Conservation (phyloP, 37 sponge, comb jelly and placozoan species). For the Halisarca cf. caerulea region DNA sequence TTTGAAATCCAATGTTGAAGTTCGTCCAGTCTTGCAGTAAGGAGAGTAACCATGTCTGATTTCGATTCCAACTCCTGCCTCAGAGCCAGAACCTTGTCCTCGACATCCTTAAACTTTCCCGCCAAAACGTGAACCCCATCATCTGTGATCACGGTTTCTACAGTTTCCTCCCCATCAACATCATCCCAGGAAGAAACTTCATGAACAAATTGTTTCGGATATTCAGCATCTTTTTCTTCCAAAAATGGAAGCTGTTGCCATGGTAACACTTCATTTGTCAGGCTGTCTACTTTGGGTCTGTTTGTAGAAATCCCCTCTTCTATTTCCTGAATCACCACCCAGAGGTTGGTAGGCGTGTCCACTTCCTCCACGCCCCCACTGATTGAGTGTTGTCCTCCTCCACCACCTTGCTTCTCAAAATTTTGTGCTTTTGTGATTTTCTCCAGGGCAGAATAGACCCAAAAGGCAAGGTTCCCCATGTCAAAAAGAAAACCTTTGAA, state of each 20-base stretch:
- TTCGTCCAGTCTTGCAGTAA: neutral
- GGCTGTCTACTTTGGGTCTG: neutral
- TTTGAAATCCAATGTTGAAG: neutral
- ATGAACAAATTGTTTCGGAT: neutral
- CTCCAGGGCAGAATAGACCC: neutral
- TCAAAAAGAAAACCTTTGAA: neutral
- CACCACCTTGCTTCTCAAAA: too few species aligned
- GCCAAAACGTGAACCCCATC: neutral
- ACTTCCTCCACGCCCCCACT: neutral
- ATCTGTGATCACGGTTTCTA: neutral
- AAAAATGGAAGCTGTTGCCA: slow-evolving; percentile 20
- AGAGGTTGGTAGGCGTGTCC: neutral
- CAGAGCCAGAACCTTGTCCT: neutral
- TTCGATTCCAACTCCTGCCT: slow-evolving; percentile 7
- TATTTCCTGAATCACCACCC: neutral
- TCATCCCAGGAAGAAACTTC: too few species aligned
- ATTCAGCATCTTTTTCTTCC: neutral
- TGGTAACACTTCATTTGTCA: neutral
- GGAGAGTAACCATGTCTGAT: neutral
- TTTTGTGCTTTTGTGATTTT: too few species aligned
- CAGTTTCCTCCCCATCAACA: neutral
- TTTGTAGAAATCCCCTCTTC: neutral
- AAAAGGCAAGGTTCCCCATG: neutral
- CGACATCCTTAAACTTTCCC: neutral
- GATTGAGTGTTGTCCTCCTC: neutral